Evolutionary conservation across 2,113 vertebrate species (phyloP).

Genomic region (Nestor notabilis): DNA sequence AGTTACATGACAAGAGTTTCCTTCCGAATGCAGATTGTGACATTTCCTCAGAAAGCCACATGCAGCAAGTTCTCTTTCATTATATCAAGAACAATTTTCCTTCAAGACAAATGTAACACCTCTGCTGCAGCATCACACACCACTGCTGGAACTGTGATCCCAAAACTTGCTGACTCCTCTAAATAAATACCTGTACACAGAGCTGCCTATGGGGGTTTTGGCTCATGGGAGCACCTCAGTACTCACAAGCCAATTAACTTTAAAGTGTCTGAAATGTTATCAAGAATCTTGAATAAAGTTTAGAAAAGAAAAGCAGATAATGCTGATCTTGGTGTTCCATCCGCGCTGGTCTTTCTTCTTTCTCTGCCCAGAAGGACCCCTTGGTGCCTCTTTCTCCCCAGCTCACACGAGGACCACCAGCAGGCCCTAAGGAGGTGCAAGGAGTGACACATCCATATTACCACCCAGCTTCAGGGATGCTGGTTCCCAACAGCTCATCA

Average conservation of each 20-base stretch:
- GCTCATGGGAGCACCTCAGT: rapidly evolving
- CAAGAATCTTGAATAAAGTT: neutral
- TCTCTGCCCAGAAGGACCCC: neutral
- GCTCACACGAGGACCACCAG: neutral
- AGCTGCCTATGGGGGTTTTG: neutral
- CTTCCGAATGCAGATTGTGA: neutral
- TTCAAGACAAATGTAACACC: neutral
- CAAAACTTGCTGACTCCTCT: neutral
- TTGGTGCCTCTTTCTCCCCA: rapidly evolving
- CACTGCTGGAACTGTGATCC: neutral
- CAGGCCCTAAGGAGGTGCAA: neutral
- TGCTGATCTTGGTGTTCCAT: neutral
- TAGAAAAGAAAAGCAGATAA: neutral
- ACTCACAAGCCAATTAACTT: neutral
- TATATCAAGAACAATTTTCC: neutral
- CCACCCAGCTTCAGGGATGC: rapidly evolving
- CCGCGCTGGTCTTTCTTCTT: neutral
- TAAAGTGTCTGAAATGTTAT: neutral
- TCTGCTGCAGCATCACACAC: neutral
- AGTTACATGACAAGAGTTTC: neutral
- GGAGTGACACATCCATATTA: rapidly evolving
- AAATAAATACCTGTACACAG: neutral
- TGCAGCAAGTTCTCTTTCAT: neutral
- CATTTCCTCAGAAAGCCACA: neutral
- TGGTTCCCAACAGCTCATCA: neutral